Conservation (phyloP, 2,888 invertebrate species). For the Pterostichus madidus region DNA sequence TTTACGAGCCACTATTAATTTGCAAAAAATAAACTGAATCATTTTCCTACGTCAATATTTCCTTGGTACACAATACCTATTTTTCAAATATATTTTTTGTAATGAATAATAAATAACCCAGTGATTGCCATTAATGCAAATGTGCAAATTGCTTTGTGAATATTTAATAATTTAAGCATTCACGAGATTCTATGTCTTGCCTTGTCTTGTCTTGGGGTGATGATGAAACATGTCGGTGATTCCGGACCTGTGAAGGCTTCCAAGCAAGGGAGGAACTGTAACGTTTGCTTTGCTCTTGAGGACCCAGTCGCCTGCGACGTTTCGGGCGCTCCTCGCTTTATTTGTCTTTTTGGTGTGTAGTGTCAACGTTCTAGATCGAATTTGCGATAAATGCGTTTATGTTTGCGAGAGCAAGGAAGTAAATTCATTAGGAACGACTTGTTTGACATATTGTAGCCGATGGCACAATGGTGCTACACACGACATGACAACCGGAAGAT, state of each 20-base stretch:
- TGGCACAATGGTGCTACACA: constrained; percentile 8
- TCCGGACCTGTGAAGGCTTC: background rate
- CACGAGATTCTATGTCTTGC: too few species aligned
- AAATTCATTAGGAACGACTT: constrained; percentile 57
- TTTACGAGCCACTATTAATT: too few species aligned
- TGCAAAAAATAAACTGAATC: too few species aligned
- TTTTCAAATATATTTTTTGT: too few species aligned
- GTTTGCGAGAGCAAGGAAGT: constrained; percentile 54
- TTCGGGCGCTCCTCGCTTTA: constrained; percentile 23
- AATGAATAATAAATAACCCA: too few species aligned
- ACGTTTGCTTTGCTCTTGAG: constrained; percentile 54
- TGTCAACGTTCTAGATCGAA: constrained; percentile 58
- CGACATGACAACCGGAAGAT: constrained; percentile 4
- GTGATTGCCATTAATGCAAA: too few species aligned
- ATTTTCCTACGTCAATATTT: too few species aligned
- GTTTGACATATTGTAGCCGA: constrained; percentile 55
- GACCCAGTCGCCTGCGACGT: constrained; percentile 29
- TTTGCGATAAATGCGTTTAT: constrained; percentile 58
- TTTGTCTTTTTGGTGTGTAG: constrained; percentile 61
- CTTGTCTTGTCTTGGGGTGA: background rate
- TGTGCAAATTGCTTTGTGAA: too few species aligned
- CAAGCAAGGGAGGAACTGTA: constrained; percentile 22
- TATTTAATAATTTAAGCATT: too few species aligned
- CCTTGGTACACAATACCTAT: too few species aligned
- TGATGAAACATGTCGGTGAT: constrained; percentile 10